Base-by-base conservation (phyloP, 2,888 invertebrate species). In the Allygus modestus region DNA sequence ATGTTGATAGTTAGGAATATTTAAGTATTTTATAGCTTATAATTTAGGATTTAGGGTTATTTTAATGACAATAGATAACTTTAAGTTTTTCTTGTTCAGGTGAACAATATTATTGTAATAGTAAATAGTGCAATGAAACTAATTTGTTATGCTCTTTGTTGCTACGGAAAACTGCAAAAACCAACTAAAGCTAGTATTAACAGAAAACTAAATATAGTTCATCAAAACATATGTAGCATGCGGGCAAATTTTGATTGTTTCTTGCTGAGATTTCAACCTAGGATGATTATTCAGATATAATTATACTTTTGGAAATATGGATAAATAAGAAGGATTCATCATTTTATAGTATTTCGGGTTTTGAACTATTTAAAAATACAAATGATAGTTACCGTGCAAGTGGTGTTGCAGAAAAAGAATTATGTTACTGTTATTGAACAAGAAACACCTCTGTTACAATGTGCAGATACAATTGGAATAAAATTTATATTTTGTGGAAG, bases 201-300 rank as follows among this genome's bases (percentile, higher is more conserved):
- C n/a, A n/a, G n/a, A n/a, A n/a, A n/a, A n/a, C n/a, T n/a, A n/a
- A n/a, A n/a, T 33, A 69, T 69, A 31, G 33, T 69, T 31, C 69
- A 69, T n/a, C 69, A 69, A 31, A 69, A 69, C 17, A 69, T 69
- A 1, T 31, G 77, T 7, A 43, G 77, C 17, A 77, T 51, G 51
- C 26, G 46, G 17, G 43, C 41, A 28, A 77, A 51, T 15, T 69
- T 69, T 69, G 69, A 69, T 37, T 15, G n/a, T 17, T 69, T 69
- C 4, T 69, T n/a, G 69, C 69, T 37, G 69, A 69, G 15, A 33
- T 69, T 15, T 69, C 69, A 31, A 31, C 7, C 9, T 69, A 31
- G 69, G 31, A 69, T 4, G 4, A 31, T 4, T 11, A 5, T 37
- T 31, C 28, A 17, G 31, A 69, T 69, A 33, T 69, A 28, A 69